Conservation (phyloP, 37 sponge, comb jelly and placozoan genomes). For the Chondrilla cf. caribensis region DNA sequence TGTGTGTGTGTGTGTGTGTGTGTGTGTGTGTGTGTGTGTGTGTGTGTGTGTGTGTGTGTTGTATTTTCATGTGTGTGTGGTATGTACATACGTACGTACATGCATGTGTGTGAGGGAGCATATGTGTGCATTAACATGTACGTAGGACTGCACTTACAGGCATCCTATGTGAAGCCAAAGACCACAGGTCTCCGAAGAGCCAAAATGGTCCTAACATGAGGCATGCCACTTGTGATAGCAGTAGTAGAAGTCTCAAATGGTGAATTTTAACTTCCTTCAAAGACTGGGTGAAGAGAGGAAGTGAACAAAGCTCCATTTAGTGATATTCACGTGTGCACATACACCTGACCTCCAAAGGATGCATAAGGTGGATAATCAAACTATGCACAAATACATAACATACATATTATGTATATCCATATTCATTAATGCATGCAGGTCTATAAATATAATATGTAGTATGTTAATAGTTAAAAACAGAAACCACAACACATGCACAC, state of each 20-base stretch:
- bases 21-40: too few relatives aligned
- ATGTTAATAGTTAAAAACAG: neutral
- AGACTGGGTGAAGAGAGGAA: slow-evolving; percentile 26
- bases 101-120: neutral
- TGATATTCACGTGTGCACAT: too few relatives aligned
- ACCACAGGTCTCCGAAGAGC: slow-evolving; percentile 70
- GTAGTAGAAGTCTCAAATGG: slow-evolving; percentile 54
- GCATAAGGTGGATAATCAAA: too few relatives aligned
- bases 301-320: too few relatives aligned
- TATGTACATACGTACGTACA: too few relatives aligned
- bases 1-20: too few relatives aligned
- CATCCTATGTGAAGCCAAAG: neutral
- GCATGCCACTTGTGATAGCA: slow-evolving; percentile 41
- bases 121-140: slow-evolving; percentile 13
- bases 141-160: neutral
- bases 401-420: too few relatives aligned
- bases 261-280: slow-evolving; percentile 62
- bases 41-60: too few relatives aligned
- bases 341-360: too few relatives aligned
- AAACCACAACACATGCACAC: neutral
- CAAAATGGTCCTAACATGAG: slow-evolving; percentile 64
- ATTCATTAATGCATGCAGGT: too few relatives aligned
- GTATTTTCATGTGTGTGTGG: too few relatives aligned
- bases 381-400: too few relatives aligned
- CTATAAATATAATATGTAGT: neutral